Conservation (phyloP, 2,888 invertebrate species). For the Nomada fabriciana region DNA sequence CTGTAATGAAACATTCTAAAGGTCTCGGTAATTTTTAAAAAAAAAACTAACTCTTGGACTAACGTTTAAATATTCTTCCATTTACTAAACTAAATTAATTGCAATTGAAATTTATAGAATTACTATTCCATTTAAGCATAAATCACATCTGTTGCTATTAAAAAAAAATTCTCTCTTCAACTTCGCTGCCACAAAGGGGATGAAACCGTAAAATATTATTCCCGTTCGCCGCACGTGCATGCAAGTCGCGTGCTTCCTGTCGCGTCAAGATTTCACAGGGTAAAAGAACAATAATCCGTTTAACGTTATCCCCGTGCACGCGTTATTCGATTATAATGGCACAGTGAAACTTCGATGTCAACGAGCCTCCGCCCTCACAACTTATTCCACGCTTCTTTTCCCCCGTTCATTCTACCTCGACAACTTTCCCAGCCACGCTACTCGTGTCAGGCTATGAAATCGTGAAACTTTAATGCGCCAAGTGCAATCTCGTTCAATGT, state of each 20-base stretch:
- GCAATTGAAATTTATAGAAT: no score
- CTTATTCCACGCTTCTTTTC: background rate
- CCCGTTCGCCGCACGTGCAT: background rate
- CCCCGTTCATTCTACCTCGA: background rate
- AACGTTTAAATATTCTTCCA: no score
- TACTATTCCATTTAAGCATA: no score
- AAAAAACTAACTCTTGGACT: no score
- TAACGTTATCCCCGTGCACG: slow-evolving; percentile 34
- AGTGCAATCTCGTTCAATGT: background rate
- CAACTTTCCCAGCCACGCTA: background rate
- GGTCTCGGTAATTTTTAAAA: no score
- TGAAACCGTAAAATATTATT: background rate
- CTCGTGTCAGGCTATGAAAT: background rate
- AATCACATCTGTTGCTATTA: no score
- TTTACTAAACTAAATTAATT: no score
- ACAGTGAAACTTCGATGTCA: slow-evolving; percentile 44
- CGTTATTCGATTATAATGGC: slow-evolving; percentile 54
- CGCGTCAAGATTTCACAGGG: slow-evolving; percentile 33
- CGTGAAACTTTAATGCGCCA: slow-evolving; percentile 1
- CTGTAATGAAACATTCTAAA: no score
- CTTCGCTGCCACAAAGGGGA: background rate
- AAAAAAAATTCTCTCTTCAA: background rate
- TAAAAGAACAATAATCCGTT: slow-evolving; percentile 57
- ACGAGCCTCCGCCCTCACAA: slow-evolving; percentile 23
- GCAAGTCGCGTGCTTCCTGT: slow-evolving; percentile 14